A percentile compares a stretch with the other conserved stretches of the same genome.
These are phyloP conservation scores for Drosophila neotestacea DNA, from an alignment of 2,888 invertebrate species.

Conservation along the genomic window DNA sequence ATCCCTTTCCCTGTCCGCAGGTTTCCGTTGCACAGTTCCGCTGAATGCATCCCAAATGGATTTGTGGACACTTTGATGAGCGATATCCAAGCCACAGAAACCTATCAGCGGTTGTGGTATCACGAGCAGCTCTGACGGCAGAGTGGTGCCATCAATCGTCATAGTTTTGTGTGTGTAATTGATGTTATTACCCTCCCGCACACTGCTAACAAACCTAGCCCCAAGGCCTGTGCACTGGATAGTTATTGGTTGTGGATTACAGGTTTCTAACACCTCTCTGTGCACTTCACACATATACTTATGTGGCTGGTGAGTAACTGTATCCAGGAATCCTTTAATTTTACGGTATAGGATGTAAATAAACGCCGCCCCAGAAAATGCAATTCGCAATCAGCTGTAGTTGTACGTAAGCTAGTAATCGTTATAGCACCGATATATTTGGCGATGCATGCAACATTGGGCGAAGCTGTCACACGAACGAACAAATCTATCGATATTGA, in stretches of 20 bases:
- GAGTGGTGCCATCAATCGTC: constrained; percentile 88
- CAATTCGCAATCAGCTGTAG: constrained; percentile 59
- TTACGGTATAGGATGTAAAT: constrained; percentile 54
- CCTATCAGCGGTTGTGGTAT: constrained; percentile 95
- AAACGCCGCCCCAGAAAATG: constrained; percentile 69
- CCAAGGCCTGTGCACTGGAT: constrained; percentile 18
- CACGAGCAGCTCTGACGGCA: constrained; percentile 93
- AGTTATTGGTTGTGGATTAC: constrained; percentile 6
- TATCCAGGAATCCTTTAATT: constrained; percentile 10
- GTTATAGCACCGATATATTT: constrained; percentile 29
- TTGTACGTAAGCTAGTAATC: constrained; percentile 51
- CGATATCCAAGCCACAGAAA: constrained; percentile 94
- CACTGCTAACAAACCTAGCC: constrained; percentile 17
- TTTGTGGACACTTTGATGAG: constrained; percentile 94
- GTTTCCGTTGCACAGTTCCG: constrained; percentile 88
- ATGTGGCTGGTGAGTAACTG: neutral
- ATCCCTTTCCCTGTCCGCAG: constrained; percentile 88
- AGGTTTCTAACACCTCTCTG: neutral
- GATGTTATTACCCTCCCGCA: constrained; percentile 26
- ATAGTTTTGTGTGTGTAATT: constrained; percentile 79
- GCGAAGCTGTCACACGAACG: constrained; percentile 49
- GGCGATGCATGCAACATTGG: constrained; percentile 31
- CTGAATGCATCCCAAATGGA: constrained; percentile 97
- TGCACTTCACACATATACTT: constrained; percentile 7
- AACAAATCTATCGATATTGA: constrained; percentile 5